Conservation (phyloP, 2,113 vertebrate species). For the Xenopus borealis region DNA sequence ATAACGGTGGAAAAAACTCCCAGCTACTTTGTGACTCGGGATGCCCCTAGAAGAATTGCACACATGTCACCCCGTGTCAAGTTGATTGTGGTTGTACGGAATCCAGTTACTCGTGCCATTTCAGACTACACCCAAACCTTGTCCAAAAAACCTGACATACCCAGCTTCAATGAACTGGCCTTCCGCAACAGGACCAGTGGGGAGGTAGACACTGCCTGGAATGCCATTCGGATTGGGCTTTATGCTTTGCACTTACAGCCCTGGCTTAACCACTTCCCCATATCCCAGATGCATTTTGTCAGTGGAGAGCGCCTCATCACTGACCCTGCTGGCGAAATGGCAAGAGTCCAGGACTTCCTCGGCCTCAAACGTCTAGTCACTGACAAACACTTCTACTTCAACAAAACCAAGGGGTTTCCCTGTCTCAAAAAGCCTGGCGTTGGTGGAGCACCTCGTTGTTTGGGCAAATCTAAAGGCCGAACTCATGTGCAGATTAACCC, state of each 20-base stretch:
- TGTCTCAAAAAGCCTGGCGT: slow-evolving; percentile 87
- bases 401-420: slow-evolving; percentile 95
- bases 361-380: slow-evolving; percentile 88
- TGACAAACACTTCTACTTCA: slow-evolving; percentile 96
- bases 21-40: slow-evolving; percentile 91
- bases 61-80: slow-evolving; percentile 87
- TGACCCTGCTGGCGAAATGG: slow-evolving; percentile 89
- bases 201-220: slow-evolving; percentile 88
- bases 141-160: slow-evolving; percentile 92
- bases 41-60: slow-evolving; percentile 82
- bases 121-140: slow-evolving; percentile 94
- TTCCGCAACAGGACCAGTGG: slow-evolving; percentile 87
- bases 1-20: slow-evolving; percentile 96
- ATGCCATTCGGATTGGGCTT: slow-evolving; percentile 91
- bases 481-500: slow-evolving; percentile 93
- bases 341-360: slow-evolving; percentile 89
- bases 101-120: slow-evolving; percentile 91
- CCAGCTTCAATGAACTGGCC: slow-evolving; percentile 86
- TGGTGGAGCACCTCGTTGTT: slow-evolving; percentile 82
- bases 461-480: slow-evolving; percentile 94
- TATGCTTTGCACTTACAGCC: slow-evolving; percentile 86
- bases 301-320: slow-evolving; percentile 91
- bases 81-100: slow-evolving; percentile 90
- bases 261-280: slow-evolving; percentile 90
- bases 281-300: slow-evolving; percentile 93